A percentile compares a stretch with the other conserved stretches of the same genome.
Evolutionary conservation across 2,797 vertebrate genomes (phyloP).

Genomic region (Glyptemys insculpta): DNA sequence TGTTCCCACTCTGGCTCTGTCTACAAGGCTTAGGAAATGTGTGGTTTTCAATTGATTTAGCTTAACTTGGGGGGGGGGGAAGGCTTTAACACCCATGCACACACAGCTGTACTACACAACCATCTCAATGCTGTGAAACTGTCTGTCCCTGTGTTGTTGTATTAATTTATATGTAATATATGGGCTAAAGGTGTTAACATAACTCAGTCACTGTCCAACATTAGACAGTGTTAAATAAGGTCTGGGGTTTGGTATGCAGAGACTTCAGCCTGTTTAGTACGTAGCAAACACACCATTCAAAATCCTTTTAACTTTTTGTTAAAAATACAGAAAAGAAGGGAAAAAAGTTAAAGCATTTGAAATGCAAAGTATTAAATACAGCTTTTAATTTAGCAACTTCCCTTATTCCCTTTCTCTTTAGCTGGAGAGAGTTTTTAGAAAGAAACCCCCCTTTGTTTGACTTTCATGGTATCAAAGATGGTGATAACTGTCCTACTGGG

Average conservation of each 20-base stretch:
- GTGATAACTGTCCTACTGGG: not conserved
- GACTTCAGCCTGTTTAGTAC: not conserved
- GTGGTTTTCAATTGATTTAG: too few relatives aligned
- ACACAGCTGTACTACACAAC: not conserved
- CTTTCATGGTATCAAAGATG: too few relatives aligned
- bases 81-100: too few relatives aligned
- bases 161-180: not conserved
- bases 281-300: not conserved
- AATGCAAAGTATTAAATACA: not conserved
- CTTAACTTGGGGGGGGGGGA: too few relatives aligned
- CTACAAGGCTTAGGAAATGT: too few relatives aligned
- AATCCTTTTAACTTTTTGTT: too few relatives aligned
- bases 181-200: not conserved
- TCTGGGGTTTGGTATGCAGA: not conserved
- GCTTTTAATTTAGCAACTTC: not conserved
- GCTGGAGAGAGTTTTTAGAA: not conserved
- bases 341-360: not conserved
- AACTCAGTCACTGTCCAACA: not conserved
- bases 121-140: not conserved
- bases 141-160: not conserved
- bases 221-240: not conserved
- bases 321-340: not conserved
- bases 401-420: not conserved
- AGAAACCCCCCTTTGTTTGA: not conserved
- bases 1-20: not conserved